Evolutionary conservation across 2,888 invertebrate genomes (phyloP), one percentile per base, ranked within the genome.

Genomic region (Cheiracanthium punctorium): DNA sequence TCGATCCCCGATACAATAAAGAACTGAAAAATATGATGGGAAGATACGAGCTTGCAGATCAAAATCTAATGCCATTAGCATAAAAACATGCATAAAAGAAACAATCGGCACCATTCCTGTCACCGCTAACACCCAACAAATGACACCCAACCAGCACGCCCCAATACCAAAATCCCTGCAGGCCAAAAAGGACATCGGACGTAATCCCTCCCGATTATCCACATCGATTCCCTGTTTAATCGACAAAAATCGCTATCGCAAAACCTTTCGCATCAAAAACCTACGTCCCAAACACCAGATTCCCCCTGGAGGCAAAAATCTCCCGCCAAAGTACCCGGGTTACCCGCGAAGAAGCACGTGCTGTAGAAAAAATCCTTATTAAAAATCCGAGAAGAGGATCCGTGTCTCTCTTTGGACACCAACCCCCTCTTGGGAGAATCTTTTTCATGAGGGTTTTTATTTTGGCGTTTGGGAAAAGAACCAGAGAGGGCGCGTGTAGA

Each of bases 311-410:
- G 41, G 30, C 30, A 29, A 58, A 1, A n/a, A 58, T 1, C 5
- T 58, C 1, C 58, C 32, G 33, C 28, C 43, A 1, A 76, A 76
- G 67, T 20, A 65, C 67, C 20, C 64, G 14, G 10, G 67, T 20
- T n/a, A 30, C 33, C n/a, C 64, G 20, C 74, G 33, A 10, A 37
- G 37, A 37, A 7, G 33, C 74, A 58, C 52, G 77, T 77, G 20
- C 28, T 24, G 48, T 2, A 20, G 32, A 37, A 20, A 41, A 70
- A 70, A 41, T 70, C 70, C 67, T 41, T 48, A 72, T 48, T 29
- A 72, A 48, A 41, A 70, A 24, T 41, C 28, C 8, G n/a, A 14
- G 29, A 29, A 72, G 72, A 37, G 37, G 24, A 17, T 29, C n/a
- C n/a, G n/a, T n/a, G n/a, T n/a, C n/a, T n/a, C 48, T 52, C 24